A percentile compares a stretch with the other conserved stretches of the same genome.
These are phyloP conservation scores for Lissonota sp. DNA, from an alignment of 2,888 invertebrate species.

Conservation along the genomic window DNA sequence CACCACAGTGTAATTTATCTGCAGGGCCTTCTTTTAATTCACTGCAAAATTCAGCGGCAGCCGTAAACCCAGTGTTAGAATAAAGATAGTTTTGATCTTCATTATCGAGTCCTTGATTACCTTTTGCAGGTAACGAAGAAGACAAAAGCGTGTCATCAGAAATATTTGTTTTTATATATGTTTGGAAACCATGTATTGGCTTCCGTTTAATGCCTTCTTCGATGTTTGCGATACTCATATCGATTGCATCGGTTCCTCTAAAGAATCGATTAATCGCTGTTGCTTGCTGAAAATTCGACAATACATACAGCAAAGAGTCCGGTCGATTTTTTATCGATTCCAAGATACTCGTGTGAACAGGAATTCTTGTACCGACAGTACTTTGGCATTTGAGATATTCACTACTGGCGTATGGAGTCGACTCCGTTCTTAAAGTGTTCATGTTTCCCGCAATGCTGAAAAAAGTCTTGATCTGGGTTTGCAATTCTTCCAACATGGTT, in stretches of 20 bases:
- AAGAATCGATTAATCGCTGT: not conserved
- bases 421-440: not conserved
- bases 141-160: not conserved
- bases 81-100: not conserved
- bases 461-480: constrained; percentile 72
- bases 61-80: not conserved
- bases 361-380: not conserved
- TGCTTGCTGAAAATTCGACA: not conserved
- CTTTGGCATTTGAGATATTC: not conserved
- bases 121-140: not conserved
- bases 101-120: not conserved
- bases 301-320: not conserved
- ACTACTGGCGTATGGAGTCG: not conserved
- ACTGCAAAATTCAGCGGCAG: constrained; percentile 30
- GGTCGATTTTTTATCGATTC: not conserved
- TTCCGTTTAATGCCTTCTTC: not conserved
- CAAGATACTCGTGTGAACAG: not conserved
- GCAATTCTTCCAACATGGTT: constrained; percentile 58
- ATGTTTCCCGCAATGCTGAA: constrained; percentile 65
- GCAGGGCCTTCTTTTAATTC: constrained; percentile 12
- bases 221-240: not conserved
- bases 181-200: constrained; percentile 1
- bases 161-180: not conserved
- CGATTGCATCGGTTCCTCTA: not conserved
- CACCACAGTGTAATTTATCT: constrained; percentile 18